Evolutionary conservation across 2,113 vertebrate genomes (phyloP), one percentile per base, ranked within the genome.

Genomic region (Aphyosemion australe): DNA sequence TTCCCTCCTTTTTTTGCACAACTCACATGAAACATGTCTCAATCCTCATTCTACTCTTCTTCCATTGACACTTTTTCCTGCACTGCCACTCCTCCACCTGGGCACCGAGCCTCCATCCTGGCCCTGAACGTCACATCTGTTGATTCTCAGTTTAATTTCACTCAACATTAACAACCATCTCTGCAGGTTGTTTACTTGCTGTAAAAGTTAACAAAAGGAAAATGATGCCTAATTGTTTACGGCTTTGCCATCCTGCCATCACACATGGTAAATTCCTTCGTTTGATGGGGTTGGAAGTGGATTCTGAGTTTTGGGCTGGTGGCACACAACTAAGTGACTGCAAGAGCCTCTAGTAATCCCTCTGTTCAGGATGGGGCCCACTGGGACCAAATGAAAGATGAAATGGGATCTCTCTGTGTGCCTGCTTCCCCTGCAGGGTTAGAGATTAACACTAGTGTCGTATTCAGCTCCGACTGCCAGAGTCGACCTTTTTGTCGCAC

Each of bases 401-500:
- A 95, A 95, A 97, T 93, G 88, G 92, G 93, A 94, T 95, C 94
- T 91, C 89, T 93, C 90, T 95, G 93, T 94, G 88, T 91, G 90
- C 87, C 91, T 91, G 76, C 93, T 93, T 90, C 93, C 93, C 93
- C 93, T 91, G 92, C 92, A 18, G 93, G 93, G 91, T 63, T 76
- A 80, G 91, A 94, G 94, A 96, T 96, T 97, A 96, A 93, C 94
- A 93, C 94, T 89, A 93, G 94, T 94, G 95, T 95, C 94, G 93
- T 92, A 93, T 96, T 96, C 91, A 78, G 82, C 92, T 90, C 86
- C 79, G 88, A 87, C 59, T 93, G 93, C 90, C 90, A 88, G 88
- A 91, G 91, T 89, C 86, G 90, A 90, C 92, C 89, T 85, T 68
- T 65, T 87, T 87, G 87, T 91, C 78, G 59, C 75, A 74, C 63